These are phyloP conservation scores for Toxotes jaculatrix DNA, from an alignment of 2,113 vertebrate genomes.

Conservation along the genomic window DNA sequence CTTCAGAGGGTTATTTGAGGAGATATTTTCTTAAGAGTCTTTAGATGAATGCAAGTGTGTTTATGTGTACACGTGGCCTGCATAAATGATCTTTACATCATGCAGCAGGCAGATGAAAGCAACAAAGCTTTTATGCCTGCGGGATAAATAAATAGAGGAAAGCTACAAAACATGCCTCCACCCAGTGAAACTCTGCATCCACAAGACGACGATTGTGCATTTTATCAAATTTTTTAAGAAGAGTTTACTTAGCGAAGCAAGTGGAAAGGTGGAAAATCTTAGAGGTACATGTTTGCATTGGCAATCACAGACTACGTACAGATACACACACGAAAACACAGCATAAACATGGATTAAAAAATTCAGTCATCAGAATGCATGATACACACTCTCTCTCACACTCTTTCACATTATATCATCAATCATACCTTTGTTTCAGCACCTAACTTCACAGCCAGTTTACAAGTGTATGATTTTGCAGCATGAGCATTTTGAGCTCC, in stretches of 20 bases:
- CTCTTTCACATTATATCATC: too few species aligned
- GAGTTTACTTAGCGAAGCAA: not conserved
- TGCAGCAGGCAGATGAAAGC: slow-evolving; percentile 24
- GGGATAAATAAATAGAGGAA: not conserved
- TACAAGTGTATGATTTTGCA: too few species aligned
- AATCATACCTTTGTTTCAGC: too few species aligned
- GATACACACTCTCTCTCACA: too few species aligned
- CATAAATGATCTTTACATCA: slow-evolving; percentile 11
- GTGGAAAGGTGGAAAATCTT: not conserved
- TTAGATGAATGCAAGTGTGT: not conserved
- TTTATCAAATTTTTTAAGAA: not conserved
- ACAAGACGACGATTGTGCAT: not conserved
- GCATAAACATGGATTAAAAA: too few species aligned
- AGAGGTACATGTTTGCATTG: not conserved
- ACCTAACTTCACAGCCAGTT: too few species aligned
- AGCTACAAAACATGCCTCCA: not conserved
- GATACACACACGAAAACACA: not conserved
- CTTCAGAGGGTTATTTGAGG: not conserved
- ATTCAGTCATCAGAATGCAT: too few species aligned
- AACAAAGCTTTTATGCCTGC: not conserved
- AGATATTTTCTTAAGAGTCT: too few species aligned
- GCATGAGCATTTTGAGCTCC: too few species aligned
- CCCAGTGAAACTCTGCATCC: not conserved
- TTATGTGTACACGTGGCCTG: not conserved
- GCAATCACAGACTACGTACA: too few species aligned